Evolutionary conservation across 2,888 invertebrate species (phyloP).

Genomic region (Platycnemis pennipes): DNA sequence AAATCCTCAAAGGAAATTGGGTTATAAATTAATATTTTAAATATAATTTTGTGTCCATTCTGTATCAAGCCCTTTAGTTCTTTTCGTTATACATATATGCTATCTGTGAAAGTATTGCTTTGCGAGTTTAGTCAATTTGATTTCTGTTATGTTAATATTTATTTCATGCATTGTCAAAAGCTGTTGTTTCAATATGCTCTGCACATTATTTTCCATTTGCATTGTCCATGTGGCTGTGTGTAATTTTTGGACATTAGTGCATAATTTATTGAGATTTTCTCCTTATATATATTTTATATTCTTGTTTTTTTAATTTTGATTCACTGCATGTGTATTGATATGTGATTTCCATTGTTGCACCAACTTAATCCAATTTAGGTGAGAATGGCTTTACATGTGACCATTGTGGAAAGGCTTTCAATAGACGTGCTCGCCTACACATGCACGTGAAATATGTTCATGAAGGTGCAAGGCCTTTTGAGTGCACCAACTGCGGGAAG

Average conservation of each 20-base stretch:
- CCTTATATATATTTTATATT: background rate
- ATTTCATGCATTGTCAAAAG: background rate
- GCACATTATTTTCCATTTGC: background rate
- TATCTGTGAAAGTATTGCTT: background rate
- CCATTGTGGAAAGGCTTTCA: constrained; percentile 81
- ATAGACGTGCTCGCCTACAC: constrained; percentile 79
- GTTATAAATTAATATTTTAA: too few relatives aligned
- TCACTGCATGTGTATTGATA: background rate
- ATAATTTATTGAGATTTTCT: background rate
- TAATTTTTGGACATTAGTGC: background rate
- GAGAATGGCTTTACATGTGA: constrained; percentile 86
- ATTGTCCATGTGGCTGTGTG: background rate
- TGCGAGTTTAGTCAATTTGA: background rate
- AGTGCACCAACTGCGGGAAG: constrained; percentile 82
- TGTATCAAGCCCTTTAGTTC: too few relatives aligned
- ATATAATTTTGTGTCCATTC: too few relatives aligned
- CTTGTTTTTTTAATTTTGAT: background rate
- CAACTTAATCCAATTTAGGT: constrained; percentile 74
- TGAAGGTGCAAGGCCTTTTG: constrained; percentile 83
- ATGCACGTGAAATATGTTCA: constrained; percentile 84
- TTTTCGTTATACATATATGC: background rate
- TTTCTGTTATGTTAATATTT: background rate
- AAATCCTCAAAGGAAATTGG: too few relatives aligned
- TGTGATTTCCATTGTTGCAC: background rate
- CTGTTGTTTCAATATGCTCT: background rate